These are phyloP conservation scores for Patagioenas fasciata DNA, from an alignment of 2,113 vertebrate genomes.

Conservation along the genomic window DNA sequence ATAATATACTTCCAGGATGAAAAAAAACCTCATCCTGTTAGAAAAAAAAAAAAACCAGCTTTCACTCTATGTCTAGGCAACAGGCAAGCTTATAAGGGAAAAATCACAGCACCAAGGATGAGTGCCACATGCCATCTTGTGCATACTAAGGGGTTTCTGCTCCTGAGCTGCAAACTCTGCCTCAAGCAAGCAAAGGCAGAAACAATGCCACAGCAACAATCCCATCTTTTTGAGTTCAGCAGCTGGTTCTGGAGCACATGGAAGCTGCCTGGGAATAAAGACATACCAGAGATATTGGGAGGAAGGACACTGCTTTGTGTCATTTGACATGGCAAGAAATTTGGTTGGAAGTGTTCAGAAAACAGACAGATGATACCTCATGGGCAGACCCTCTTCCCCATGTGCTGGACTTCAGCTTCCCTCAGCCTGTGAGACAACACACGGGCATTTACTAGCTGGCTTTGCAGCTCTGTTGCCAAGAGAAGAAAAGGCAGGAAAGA, in stretches of 20 bases:
- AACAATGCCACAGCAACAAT: neutral
- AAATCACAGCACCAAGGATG: neutral
- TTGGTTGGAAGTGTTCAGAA: neutral
- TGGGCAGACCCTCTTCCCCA: neutral
- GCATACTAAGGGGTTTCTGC: no score
- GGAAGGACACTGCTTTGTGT: neutral
- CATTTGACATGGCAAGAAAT: neutral
- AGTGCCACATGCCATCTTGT: neutral
- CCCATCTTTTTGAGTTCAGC: neutral
- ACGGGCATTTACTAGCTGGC: neutral
- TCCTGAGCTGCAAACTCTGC: neutral
- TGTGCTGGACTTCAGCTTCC: neutral
- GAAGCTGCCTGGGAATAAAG: neutral
- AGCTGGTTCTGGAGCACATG: neutral
- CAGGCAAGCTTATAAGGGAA: neutral
- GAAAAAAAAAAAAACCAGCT: neutral
- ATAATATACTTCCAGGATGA: neutral
- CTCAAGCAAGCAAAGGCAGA: neutral
- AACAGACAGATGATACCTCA: neutral
- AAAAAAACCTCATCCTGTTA: neutral
- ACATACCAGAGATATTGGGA: neutral
- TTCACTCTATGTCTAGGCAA: neutral
- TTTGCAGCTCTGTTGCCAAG: neutral
- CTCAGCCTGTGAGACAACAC: neutral
- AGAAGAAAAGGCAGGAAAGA: neutral